These are phyloP conservation scores for Vidua macroura DNA, from an alignment of 2,113 vertebrate species.

Conservation along the genomic window DNA sequence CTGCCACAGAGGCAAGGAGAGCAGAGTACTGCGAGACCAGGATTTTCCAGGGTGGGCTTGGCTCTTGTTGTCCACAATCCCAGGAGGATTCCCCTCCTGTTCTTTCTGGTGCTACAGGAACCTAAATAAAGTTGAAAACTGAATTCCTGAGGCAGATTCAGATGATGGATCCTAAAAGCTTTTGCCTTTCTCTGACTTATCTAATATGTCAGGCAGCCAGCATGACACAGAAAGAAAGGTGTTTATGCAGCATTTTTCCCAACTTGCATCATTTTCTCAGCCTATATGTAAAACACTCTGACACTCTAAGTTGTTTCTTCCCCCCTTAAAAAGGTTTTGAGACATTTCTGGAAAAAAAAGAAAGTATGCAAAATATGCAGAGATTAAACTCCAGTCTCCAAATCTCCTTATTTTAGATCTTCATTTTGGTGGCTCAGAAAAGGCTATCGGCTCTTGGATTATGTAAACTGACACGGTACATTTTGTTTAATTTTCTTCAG, in stretches of 20 bases:
- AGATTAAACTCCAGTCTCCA: not conserved
- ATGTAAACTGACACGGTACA: constrained; percentile 26
- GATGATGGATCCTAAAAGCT: not conserved
- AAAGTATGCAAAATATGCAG: not conserved
- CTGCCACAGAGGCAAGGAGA: not conserved
- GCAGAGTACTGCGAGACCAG: not conserved
- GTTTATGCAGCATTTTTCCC: not conserved
- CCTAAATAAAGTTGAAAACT: not conserved
- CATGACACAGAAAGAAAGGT: not conserved
- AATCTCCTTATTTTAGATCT: not conserved
- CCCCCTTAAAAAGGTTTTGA: not conserved
- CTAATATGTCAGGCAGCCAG: not conserved
- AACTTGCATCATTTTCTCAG: not conserved
- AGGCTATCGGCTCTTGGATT: not conserved
- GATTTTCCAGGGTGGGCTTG: not conserved
- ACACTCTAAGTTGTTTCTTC: not conserved
- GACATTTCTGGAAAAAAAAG: not conserved
- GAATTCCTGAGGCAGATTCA: not conserved
- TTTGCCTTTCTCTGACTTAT: not conserved
- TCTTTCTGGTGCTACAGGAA: not conserved
- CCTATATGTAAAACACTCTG: not conserved
- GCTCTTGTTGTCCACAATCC: not conserved
- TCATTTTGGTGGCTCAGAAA: not conserved
- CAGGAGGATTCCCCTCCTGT: not conserved
- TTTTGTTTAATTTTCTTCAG: constrained; percentile 23